phyloP scores from a whole-genome alignment of 2,113 vertebrate species.

The Tragelaphus scriptus region DNA sequence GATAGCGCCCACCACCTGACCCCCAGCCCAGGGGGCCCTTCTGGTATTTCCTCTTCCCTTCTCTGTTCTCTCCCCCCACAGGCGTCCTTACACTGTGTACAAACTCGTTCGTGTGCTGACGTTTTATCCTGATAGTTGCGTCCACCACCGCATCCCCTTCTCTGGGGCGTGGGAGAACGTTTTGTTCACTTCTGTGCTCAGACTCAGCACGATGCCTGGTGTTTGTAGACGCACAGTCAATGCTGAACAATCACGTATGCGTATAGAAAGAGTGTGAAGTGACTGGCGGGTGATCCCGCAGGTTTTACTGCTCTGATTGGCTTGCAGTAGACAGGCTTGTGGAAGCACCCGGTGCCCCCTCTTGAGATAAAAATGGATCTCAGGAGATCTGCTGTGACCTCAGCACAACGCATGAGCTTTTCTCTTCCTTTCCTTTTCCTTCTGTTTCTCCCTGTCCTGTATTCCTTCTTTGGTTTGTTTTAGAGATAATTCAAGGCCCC shows the following conservation, averaged over 20 bases:
- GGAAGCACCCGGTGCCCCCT: background rate
- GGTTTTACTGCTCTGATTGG: background rate
- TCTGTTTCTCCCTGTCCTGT: background rate
- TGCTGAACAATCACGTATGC: background rate
- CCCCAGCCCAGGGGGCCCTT: background rate
- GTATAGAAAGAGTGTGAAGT: background rate
- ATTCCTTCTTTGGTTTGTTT: background rate
- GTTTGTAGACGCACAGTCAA: background rate
- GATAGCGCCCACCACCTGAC: background rate
- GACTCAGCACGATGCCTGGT: background rate
- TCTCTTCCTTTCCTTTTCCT: background rate
- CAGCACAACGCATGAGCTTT: background rate
- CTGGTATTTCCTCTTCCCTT: background rate
- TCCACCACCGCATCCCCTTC: background rate
- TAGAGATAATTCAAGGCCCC: background rate
- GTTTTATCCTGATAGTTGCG: background rate
- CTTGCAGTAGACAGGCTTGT: background rate
- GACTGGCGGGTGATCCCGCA: background rate
- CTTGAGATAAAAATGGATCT: background rate
- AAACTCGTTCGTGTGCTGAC: background rate
- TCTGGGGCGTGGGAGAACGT: background rate
- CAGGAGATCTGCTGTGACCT: background rate
- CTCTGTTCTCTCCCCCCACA: background rate
- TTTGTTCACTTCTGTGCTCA: background rate
- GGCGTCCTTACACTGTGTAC: background rate